Conservation (phyloP, 2,888 invertebrate genomes). For the Drosophila eohydei region DNA sequence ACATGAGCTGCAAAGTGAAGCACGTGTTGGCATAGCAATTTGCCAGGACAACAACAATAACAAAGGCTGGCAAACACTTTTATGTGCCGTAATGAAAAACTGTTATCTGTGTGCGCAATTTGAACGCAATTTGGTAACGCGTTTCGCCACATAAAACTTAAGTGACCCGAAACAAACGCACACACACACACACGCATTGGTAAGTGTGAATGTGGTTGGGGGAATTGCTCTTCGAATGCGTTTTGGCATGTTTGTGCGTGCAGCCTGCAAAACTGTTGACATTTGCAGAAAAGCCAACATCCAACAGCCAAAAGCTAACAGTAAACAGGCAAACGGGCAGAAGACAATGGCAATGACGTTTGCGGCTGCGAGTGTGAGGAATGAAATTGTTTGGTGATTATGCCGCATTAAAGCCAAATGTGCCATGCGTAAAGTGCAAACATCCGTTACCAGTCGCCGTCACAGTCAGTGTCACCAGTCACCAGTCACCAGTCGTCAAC, state of each 20-base stretch:
- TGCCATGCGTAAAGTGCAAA: constrained; percentile 68
- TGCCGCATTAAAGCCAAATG: constrained; percentile 80
- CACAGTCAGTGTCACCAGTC: constrained; percentile 36
- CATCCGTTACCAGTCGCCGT: constrained; percentile 58
- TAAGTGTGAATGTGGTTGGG: constrained; percentile 7
- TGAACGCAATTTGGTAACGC: constrained; percentile 81
- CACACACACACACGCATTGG: constrained; percentile 10
- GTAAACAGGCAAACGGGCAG: constrained; percentile 22
- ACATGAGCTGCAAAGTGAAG: constrained; percentile 78
- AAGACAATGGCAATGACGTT: constrained; percentile 42
- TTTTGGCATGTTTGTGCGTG: constrained; percentile 55
- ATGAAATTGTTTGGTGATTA: constrained; percentile 81
- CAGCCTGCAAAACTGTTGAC: constrained; percentile 75
- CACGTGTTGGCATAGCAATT: constrained; percentile 81
- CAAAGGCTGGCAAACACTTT: constrained; percentile 65
- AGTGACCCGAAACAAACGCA: constrained; percentile 73
- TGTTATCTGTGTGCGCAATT: constrained; percentile 79
- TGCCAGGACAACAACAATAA: constrained; percentile 55
- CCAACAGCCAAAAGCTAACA: constrained; percentile 22
- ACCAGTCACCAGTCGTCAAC: constrained; percentile 13
- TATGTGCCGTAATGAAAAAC: constrained; percentile 80
- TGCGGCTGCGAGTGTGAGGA: constrained; percentile 60
- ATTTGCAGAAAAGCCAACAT: constrained; percentile 63
- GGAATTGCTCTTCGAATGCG: constrained; percentile 17
- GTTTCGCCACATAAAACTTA: constrained; percentile 81